Evolutionary conservation across 2,113 vertebrate genomes (phyloP).

Genomic region (Electrona antarctica): DNA sequence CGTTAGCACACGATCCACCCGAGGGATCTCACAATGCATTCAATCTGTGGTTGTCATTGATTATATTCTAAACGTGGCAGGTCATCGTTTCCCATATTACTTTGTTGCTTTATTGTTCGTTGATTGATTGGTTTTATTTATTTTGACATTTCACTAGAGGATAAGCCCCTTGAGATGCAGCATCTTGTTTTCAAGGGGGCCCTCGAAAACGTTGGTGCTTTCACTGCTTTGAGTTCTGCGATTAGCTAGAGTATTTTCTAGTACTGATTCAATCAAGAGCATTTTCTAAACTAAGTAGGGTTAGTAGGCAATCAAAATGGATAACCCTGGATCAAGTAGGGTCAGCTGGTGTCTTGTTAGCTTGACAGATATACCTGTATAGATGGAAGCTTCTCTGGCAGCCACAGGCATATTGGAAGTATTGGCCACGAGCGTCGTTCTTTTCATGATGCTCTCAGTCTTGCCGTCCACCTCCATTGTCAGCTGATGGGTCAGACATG

Average conservation of each 20-base stretch:
- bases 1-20: background rate
- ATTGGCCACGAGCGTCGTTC: conserved; percentile 96
- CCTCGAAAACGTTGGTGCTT: no score
- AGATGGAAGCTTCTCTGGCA: conserved; percentile 97
- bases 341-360: background rate
- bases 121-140: background rate
- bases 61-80: no score
- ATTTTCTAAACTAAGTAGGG: no score
- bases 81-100: background rate
- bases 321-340: background rate
- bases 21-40: background rate
- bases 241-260: no score
- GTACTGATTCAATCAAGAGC: no score
- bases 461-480: conserved; percentile 98
- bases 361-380: conserved; percentile 87
- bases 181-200: no score
- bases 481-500: conserved; percentile 78
- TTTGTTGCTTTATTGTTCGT: background rate
- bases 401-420: conserved; percentile 99
- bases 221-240: no score
- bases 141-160: no score
- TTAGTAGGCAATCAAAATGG: background rate
- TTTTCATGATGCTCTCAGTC: conserved; percentile 97
- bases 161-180: no score
- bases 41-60: no score